Evolutionary conservation across 2,113 vertebrate genomes (phyloP).

Genomic region (Equus quagga): DNA sequence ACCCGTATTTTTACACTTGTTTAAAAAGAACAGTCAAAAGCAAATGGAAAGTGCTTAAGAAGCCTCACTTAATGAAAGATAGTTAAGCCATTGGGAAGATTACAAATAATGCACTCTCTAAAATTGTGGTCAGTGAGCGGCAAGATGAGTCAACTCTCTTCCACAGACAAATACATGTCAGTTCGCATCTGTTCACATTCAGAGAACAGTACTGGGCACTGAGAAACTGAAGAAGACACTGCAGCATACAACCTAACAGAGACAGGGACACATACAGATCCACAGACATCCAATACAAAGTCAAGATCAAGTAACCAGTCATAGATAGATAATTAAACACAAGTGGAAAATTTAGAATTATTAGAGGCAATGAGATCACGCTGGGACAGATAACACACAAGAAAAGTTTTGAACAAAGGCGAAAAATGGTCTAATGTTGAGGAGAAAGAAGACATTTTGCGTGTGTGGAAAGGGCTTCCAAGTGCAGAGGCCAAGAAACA

Average conservation of each 20-base stretch:
- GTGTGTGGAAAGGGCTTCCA: accelerated
- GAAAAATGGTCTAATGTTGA: neutral
- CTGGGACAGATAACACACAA: neutral
- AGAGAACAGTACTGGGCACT: neutral
- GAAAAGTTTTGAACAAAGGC: neutral
- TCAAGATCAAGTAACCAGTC: neutral
- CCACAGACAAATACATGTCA: neutral
- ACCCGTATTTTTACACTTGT: neutral
- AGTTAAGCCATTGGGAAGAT: neutral
- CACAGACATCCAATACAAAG: neutral
- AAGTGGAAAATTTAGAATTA: neutral
- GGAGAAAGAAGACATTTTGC: neutral
- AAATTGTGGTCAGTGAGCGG: neutral
- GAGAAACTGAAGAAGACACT: neutral
- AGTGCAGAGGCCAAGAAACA: neutral
- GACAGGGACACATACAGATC: no score
- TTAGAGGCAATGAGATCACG: neutral
- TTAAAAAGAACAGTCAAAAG: neutral
- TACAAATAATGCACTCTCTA: neutral
- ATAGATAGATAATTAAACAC: neutral
- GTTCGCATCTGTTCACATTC: neutral
- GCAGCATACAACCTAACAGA: neutral
- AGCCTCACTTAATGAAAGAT: neutral
- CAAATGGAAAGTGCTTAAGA: neutral
- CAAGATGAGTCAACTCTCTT: neutral